Percentiles rank a stretch among this genome's conserved stretches.
phyloP scores from a whole-genome alignment of 1,140 invertebrate genomes.

The Drosophila bocki region DNA sequence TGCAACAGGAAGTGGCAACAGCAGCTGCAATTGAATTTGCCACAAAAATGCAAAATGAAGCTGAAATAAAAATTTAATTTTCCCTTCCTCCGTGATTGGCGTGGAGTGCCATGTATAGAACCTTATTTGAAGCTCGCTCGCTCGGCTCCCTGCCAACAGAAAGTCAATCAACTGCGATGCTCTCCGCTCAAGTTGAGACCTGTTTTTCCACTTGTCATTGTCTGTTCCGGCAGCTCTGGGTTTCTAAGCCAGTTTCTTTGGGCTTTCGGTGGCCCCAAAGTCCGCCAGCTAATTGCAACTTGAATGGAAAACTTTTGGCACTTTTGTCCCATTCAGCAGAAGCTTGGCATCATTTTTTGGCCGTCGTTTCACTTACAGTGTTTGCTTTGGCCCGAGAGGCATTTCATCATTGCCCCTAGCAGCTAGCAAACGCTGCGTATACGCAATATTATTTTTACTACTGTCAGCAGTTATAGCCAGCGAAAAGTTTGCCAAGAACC shows the following conservation, averaged over 20 bases:
- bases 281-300: conserved; percentile 65
- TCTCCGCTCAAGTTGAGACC: conserved; percentile 29
- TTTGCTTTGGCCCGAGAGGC: conserved; percentile 34
- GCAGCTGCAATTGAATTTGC: conserved; percentile 55
- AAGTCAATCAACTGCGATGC: conserved; percentile 39
- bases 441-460: conserved; percentile 68
- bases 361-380: conserved; percentile 40
- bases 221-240: conserved; percentile 5
- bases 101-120: conserved; percentile 5
- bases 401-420: conserved; percentile 30
- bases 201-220: conserved; percentile 34
- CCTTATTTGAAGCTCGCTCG: not conserved
- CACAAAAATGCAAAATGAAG: conserved; percentile 54
- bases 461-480: conserved; percentile 54
- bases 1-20: conserved; percentile 50
- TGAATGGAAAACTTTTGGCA: conserved; percentile 48
- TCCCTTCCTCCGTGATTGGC: conserved; percentile 33
- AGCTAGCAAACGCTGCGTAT: conserved; percentile 44
- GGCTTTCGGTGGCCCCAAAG: conserved; percentile 1
- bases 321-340: conserved; percentile 25
- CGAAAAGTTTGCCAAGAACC: conserved; percentile 50
- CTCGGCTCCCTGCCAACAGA: conserved; percentile 23
- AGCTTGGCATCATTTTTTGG: conserved; percentile 22
- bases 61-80: conserved; percentile 55
- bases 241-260: conserved; percentile 16